A percentile compares a stretch with the other conserved stretches of the same genome.
These are phyloP conservation scores for Rhyacophila brunnea DNA, from an alignment of 1,140 invertebrate species.

Conservation along the genomic window DNA sequence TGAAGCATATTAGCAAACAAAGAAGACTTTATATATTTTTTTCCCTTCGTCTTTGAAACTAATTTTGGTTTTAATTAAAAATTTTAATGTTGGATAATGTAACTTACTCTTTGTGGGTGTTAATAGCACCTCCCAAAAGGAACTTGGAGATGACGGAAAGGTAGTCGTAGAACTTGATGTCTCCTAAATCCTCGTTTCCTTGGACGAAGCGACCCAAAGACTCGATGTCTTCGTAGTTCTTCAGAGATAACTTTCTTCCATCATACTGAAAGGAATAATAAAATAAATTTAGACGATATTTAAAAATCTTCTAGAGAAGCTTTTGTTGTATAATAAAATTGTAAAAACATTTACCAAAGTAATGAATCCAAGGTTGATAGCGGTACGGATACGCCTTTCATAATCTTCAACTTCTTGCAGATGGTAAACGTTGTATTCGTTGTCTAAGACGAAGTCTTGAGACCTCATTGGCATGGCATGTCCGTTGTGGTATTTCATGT, in stretches of 20 bases:
- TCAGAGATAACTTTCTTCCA: conserved; percentile 53
- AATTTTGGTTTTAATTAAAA: too few species aligned
- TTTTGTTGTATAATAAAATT: neutral
- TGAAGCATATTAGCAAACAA: neutral
- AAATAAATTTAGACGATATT: neutral
- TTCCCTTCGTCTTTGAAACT: too few species aligned
- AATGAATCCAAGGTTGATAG: conserved; percentile 55
- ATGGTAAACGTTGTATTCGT: conserved; percentile 44
- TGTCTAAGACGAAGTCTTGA: conserved; percentile 51
- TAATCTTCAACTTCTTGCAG: conserved; percentile 50
- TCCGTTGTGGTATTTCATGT: conserved; percentile 57
- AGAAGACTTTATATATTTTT: too few species aligned
- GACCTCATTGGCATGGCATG: conserved; percentile 56
- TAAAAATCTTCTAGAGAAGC: neutral
- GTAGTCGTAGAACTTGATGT: conserved; percentile 62
- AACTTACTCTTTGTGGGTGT: neutral
- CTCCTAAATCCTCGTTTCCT: conserved; percentile 63
- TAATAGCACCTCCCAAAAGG: conserved; percentile 53
- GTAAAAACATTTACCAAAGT: conserved; percentile 34
- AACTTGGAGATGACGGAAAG: conserved; percentile 57
- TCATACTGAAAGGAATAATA: conserved; percentile 38
- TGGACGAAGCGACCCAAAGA: conserved; percentile 67
- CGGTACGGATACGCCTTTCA: conserved; percentile 55
- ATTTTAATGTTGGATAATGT: neutral
- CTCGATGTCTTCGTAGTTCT: conserved; percentile 55